Evolutionary conservation across 2,113 vertebrate genomes (phyloP), one percentile per base, ranked within the genome.

Genomic region (Laticauda colubrina): DNA sequence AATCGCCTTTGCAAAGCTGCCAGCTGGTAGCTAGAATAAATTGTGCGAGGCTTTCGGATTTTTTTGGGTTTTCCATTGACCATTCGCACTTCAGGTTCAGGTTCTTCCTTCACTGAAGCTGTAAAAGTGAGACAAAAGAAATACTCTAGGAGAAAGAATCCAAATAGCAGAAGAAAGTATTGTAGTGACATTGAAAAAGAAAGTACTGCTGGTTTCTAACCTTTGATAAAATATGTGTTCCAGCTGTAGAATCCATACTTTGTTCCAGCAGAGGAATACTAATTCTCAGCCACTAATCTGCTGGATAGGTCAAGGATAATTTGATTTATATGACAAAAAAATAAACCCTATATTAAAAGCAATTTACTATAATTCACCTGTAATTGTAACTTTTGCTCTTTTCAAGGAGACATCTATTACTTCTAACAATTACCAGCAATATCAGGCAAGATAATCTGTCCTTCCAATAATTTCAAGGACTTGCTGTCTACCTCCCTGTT

Each of bases 11-110:
- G 99, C 96, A 99, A 97, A 20, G 99, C 99, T 0, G 99, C 99
- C 96, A 99, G 98, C 96, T 99, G 99, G 97, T 99, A 99, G 89
- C 99, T 99, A 96, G 99, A 99, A 96, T 99, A 99, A 96, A 99
- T 99, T 54, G 99, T 99, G 57, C 99, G 98, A 23, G 99, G 99
- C 94, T 99, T 99, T 95, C 99, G 98, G 96, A 99, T 99, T 95
- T 99, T 99, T 96, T 99, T 99, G 26, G 99, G 99, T 93, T 99
- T 99, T 92, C 99, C 99, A 0, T 99, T 99, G 95, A 99, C 99
- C 99, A 99, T 99, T 93, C 99, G 98, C 89, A 99, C 98, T 96
- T 99, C 99, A 0, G 99, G 98, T 96, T 99, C 99, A n/a, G 64
- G 99, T 94, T 99, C 99, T 93, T 99, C 99, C 97, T 99, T 99